phyloP scores from a whole-genome alignment of 2,888 invertebrate species.

The Aphidius colemani region DNA sequence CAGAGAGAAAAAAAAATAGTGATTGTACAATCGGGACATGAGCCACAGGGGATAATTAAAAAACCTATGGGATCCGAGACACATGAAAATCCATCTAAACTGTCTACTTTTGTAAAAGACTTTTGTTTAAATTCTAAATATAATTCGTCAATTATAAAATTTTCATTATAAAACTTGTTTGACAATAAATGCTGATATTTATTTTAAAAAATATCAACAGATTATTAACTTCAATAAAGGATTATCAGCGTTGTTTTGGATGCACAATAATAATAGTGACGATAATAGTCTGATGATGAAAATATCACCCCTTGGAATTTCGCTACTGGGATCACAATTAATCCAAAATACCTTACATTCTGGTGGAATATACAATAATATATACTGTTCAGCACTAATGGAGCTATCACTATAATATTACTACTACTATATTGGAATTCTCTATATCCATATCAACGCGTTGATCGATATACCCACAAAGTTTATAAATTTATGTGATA shows the following conservation, averaged over 20 bases:
- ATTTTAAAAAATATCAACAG: too few species aligned
- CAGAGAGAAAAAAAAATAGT: slow-evolving; percentile 1
- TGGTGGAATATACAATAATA: slow-evolving; percentile 36
- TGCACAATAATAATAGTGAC: too few species aligned
- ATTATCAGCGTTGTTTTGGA: too few species aligned
- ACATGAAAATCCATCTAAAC: slow-evolving; percentile 22
- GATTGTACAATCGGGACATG: slow-evolving; percentile 22
- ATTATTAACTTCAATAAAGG: too few species aligned
- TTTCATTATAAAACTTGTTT: too few species aligned
- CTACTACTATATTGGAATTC: slow-evolving; percentile 33
- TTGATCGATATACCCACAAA: slow-evolving; percentile 43
- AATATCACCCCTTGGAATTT: slow-evolving; percentile 38
- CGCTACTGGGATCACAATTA: slow-evolving; percentile 39
- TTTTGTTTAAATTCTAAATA: neutral
- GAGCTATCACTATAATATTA: slow-evolving; percentile 41
- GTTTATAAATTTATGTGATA: too few species aligned
- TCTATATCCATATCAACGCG: slow-evolving; percentile 30
- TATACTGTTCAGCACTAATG: slow-evolving; percentile 39
- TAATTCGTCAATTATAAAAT: too few species aligned
- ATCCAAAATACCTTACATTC: slow-evolving; percentile 49
- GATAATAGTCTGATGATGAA: neutral
- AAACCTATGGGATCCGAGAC: slow-evolving; percentile 24
- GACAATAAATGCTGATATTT: too few species aligned
- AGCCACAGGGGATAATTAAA: slow-evolving; percentile 36
- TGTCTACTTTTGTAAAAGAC: neutral